phyloP scores from a whole-genome alignment of 1,140 invertebrate genomes.

The Drosophila obscura region DNA sequence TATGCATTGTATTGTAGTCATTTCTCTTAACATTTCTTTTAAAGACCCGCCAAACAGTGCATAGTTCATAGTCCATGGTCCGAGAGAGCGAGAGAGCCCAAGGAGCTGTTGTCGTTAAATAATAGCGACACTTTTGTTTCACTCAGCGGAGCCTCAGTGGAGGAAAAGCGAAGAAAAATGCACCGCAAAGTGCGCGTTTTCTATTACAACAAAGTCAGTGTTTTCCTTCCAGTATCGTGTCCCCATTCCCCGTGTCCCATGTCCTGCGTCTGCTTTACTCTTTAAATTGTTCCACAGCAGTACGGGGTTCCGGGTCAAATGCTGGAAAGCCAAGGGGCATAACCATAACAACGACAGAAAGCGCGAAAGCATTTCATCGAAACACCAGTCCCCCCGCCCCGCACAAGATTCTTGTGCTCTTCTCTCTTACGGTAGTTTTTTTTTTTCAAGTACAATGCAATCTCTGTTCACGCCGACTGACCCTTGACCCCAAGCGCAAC shows the following conservation, averaged over 20 bases:
- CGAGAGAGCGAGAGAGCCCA: conserved; percentile 30
- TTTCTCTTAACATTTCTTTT: conserved; percentile 57
- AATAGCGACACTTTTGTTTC: conserved; percentile 78
- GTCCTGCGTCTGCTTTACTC: conserved; percentile 33
- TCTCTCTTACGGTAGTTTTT: too few species aligned
- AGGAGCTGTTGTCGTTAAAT: conserved; percentile 72
- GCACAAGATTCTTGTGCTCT: too few species aligned
- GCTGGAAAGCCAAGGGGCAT: conserved; percentile 65
- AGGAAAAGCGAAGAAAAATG: conserved; percentile 39
- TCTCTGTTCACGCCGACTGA: background rate
- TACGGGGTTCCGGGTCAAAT: conserved; percentile 64
- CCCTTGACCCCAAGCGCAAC: conserved; percentile 3
- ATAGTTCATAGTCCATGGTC: too few species aligned
- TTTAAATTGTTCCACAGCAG: conserved; percentile 66
- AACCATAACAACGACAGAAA: conserved; percentile 70
- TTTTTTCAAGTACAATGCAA: conserved; percentile 3
- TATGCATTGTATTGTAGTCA: conserved; percentile 35
- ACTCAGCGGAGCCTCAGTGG: conserved; percentile 28
- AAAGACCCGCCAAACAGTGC: conserved; percentile 41
- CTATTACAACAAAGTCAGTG: conserved; percentile 63
- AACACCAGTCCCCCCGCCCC: conserved; percentile 12
- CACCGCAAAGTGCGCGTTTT: conserved; percentile 74
- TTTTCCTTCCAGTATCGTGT: conserved; percentile 18
- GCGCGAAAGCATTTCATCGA: conserved; percentile 46
- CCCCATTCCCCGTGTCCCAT: conserved; percentile 17